Conservation (phyloP, 1,140 invertebrate species). For the Cydia strobilella region DNA sequence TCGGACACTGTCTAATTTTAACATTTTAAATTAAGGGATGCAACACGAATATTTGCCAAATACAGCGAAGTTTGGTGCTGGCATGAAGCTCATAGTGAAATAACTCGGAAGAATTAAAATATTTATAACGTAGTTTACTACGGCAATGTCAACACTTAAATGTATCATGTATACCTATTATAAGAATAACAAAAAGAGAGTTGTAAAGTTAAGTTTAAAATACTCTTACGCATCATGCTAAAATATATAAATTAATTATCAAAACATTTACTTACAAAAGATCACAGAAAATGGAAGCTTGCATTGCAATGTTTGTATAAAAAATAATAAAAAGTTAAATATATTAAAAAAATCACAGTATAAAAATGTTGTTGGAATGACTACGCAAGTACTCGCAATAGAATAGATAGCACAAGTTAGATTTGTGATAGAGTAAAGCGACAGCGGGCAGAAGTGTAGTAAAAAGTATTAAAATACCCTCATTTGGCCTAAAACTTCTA, state of each 20-base stretch:
- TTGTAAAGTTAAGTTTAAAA: slow-evolving; percentile 25
- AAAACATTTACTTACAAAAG: slow-evolving; percentile 38
- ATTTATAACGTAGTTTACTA: slow-evolving; percentile 15
- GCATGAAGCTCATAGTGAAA: slow-evolving; percentile 12
- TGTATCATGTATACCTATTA: background rate
- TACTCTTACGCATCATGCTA: slow-evolving; percentile 17
- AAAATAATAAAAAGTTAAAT: slow-evolving; percentile 45
- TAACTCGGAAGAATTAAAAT: background rate
- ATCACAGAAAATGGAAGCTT: slow-evolving; percentile 58
- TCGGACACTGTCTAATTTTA: too few species aligned
- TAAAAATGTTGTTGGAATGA: slow-evolving; percentile 29
- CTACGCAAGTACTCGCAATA: slow-evolving; percentile 17
- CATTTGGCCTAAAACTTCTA: background rate
- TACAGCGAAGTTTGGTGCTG: too few species aligned
- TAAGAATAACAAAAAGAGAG: slow-evolving; percentile 19
- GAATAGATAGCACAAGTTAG: slow-evolving; percentile 4
- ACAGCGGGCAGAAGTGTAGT: slow-evolving; percentile 33
- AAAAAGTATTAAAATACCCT: background rate
- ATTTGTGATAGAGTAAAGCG: slow-evolving; percentile 31
- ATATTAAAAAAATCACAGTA: slow-evolving; percentile 49
- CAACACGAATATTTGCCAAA: too few species aligned
- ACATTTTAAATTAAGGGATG: too few species aligned
- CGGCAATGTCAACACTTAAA: slow-evolving; percentile 21
- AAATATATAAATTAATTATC: slow-evolving; percentile 27
- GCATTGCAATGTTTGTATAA: slow-evolving; percentile 40